Base-by-base conservation (phyloP, 2,888 invertebrate species). In the Trissolcus brochymenae region DNA sequence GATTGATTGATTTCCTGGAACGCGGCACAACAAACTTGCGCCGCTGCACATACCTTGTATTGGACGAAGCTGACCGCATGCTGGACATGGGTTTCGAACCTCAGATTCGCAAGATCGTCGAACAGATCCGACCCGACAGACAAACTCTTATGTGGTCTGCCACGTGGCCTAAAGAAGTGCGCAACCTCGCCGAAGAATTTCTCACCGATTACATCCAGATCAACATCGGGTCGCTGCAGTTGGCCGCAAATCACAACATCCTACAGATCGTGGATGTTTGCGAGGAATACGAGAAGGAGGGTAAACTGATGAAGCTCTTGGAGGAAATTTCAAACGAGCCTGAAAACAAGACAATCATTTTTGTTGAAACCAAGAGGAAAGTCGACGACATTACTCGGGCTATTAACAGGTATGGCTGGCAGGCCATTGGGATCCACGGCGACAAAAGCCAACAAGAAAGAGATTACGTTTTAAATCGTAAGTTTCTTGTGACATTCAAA, bases 241-340 rank as follows among this genome's bases (percentile, higher is more conserved):
- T 94, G 25, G 90, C 92, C 54, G 94, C 94, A 16, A 94, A 94
- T 86, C 93, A 94, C 86, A 94, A 94, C 87, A 94, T 94, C 81
- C 90, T 92, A 17, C 94, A 94, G 87, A 92, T 93, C 70, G 91
- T 93, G 55, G 93, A 93, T 85, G 92, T 93, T 2, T 92, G 92
- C 80, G 90, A 91, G 79, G 92, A 93, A 77, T 90, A 90, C 76
- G 93, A 93, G 82, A 93, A 93, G 81, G 92, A 92, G 81, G 87
- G 88, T 78, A 93, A 92, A 82, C 87, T 92, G 67, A 90, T 90
- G 84, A 91, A 91, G 79, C 86, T 93, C n/a, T 84, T 93, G 66
- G 91, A 91, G 82, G 92, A 92, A 82, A 91, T 93, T 60, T 91
- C 92, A 84, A 90, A 90, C 67, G 92, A 92, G 79, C 90, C 91